Percentiles rank a stretch among this genome's conserved stretches.
Evolutionary conservation across 2,113 vertebrate genomes (phyloP).

Genomic region (Hippopotamus amphibius): DNA sequence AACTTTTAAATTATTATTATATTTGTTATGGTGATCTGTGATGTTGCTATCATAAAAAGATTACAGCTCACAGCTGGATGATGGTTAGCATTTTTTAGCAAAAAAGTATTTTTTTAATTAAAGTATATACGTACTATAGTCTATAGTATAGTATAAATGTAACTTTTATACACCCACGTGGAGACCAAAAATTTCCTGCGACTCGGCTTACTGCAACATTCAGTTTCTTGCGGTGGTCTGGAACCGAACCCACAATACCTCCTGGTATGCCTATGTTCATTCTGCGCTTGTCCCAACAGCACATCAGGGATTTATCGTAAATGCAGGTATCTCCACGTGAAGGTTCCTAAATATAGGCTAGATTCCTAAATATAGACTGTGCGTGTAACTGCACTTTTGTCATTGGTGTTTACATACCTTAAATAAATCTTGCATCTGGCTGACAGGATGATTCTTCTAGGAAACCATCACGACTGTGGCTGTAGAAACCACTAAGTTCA

Average conservation of each 20-base stretch:
- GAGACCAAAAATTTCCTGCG: background rate
- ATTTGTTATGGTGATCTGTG: background rate
- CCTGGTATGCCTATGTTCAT: background rate
- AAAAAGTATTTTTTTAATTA: background rate
- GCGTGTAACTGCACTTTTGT: background rate
- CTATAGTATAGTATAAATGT: background rate
- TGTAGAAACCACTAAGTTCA: background rate
- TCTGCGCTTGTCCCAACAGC: background rate
- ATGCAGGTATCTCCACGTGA: too few species aligned
- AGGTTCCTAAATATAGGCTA: background rate
- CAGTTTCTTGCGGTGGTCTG: background rate
- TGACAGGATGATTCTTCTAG: background rate
- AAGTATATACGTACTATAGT: background rate
- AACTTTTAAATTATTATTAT: background rate
- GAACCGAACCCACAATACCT: too few species aligned
- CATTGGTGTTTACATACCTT: background rate
- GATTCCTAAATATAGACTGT: background rate
- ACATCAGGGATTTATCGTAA: background rate
- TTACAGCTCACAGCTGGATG: background rate
- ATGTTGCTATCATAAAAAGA: background rate
- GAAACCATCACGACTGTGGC: background rate
- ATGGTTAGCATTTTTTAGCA: background rate
- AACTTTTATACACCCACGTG: background rate
- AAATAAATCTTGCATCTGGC: background rate
- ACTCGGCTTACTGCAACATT: fast-evolving